Evolutionary conservation across 2,797 vertebrate species (phyloP), one percentile per base, ranked within the genome.

Genomic region (Moxostoma hubbsi): DNA sequence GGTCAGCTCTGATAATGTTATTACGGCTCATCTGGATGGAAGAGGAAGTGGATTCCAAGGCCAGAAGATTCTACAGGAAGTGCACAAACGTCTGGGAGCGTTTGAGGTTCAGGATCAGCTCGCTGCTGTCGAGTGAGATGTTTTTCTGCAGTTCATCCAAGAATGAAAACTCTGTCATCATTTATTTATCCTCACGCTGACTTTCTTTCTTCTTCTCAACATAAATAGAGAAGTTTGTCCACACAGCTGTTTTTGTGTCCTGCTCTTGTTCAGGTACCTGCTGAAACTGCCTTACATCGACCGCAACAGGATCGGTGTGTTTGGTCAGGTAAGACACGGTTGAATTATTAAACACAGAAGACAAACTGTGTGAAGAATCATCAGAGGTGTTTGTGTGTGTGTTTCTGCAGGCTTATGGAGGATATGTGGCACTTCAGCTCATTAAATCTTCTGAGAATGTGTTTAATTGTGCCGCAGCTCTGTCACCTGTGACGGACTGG

Each of bases 41-140:
- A 94, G 97, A 77, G 98, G 97, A 82, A 98, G 96, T 77, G 97
- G 97, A 85, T 98, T 96, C 89, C 96, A 95, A 91, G 98, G 98
- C 7, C 94, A 98, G 88, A 96, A 95, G 91, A 91, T 99, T 86
- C 91, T 98, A 55, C 97, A 98, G 8, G 96, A 96, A 74, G 90
- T 99, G 12, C 93, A 98, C 88, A 94, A 92, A 51, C 87, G 93
- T 64, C 91, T 98, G 82, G 98, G 98, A 77, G 95, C 94, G 0
- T 93, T 98, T 15, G 98, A 98, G 69, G 93, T 97, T 69, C 96
- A 97, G 87, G 98, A 99, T 88, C 97, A 99, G 90, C 91, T 97
- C n/a, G 90, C 96, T 82, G 96, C 96, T 3, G 85, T 97, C 57
- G 94, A 98, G 97, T 99, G 95, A 77, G 61, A 11, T 62, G 10